These are phyloP conservation scores for Agapostemon virescens DNA, from an alignment of 2,888 invertebrate species.

Conservation along the genomic window DNA sequence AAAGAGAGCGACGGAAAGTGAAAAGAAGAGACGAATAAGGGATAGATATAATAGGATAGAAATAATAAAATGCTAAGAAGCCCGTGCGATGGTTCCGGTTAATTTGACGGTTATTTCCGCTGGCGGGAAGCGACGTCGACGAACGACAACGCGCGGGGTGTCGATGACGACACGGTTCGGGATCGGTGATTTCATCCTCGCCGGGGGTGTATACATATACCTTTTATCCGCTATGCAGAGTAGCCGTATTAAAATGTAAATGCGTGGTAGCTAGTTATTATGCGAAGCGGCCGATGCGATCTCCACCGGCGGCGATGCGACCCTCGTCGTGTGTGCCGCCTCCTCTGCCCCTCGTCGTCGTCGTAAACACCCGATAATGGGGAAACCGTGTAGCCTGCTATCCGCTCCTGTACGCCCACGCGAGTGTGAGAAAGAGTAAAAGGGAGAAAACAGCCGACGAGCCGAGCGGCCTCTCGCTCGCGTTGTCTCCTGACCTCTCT, in stretches of 20 bases:
- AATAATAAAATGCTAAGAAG: background rate
- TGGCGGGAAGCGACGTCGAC: background rate
- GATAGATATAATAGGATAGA: background rate
- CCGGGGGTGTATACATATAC: slow-evolving; percentile 46
- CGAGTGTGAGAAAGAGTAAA: slow-evolving; percentile 46
- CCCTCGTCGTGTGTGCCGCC: slow-evolving; percentile 62
- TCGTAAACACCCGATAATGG: slow-evolving; percentile 77
- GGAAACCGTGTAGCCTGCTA: slow-evolving; percentile 73
- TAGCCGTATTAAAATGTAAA: slow-evolving; percentile 76
- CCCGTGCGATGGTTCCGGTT: slow-evolving; percentile 8
- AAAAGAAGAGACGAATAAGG: background rate
- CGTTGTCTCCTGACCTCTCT: slow-evolving; percentile 33
- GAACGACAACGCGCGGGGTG: slow-evolving; percentile 25
- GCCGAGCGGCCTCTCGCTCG: background rate
- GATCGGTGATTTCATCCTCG: slow-evolving; percentile 58
- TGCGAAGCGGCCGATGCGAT: slow-evolving; percentile 71
- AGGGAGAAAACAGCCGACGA: slow-evolving; percentile 12
- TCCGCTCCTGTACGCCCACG: slow-evolving; percentile 59
- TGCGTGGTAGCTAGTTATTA: slow-evolving; percentile 74
- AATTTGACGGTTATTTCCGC: slow-evolving; percentile 40
- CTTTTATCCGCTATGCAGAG: slow-evolving; percentile 69
- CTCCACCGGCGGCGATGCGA: slow-evolving; percentile 68
- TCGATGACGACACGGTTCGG: slow-evolving; percentile 34
- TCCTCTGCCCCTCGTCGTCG: slow-evolving; percentile 59
- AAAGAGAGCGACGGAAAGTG: background rate